These are phyloP conservation scores for Dasypus novemcinctus DNA, from an alignment of 2,113 vertebrate genomes.

Conservation along the genomic window DNA sequence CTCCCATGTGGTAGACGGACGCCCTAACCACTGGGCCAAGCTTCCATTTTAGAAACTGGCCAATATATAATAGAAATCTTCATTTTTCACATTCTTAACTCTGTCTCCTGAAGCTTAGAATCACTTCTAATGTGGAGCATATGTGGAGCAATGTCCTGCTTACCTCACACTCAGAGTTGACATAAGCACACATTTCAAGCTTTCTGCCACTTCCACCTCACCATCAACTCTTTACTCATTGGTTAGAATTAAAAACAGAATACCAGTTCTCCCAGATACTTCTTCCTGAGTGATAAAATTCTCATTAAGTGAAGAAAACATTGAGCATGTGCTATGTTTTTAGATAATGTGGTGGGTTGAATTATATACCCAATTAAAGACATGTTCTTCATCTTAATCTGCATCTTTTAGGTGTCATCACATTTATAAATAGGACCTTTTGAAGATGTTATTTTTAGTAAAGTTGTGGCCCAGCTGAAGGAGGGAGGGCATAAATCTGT, in stretches of 20 bases:
- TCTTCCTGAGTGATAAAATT: neutral
- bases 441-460: too few species aligned
- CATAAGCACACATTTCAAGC: neutral
- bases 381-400: too few species aligned
- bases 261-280: neutral
- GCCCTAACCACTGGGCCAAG: too few species aligned
- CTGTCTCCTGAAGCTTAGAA: neutral
- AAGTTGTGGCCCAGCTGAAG: too few species aligned
- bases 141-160: neutral
- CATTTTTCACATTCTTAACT: neutral
- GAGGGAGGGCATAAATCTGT: too few species aligned
- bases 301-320: neutral
- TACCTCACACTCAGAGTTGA: neutral
- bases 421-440: too few species aligned
- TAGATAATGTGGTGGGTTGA: neutral
- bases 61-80: neutral
- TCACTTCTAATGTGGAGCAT: too few species aligned
- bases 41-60: neutral
- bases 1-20: too few species aligned
- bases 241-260: neutral
- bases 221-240: too few species aligned
- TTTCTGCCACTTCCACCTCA: too few species aligned
- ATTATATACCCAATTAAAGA: too few species aligned
- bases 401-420: too few species aligned
- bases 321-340: neutral